Evolutionary conservation across 1,140 invertebrate species (phyloP), one percentile per base, ranked within the genome.

Genomic region (Antheraea pernyi): DNA sequence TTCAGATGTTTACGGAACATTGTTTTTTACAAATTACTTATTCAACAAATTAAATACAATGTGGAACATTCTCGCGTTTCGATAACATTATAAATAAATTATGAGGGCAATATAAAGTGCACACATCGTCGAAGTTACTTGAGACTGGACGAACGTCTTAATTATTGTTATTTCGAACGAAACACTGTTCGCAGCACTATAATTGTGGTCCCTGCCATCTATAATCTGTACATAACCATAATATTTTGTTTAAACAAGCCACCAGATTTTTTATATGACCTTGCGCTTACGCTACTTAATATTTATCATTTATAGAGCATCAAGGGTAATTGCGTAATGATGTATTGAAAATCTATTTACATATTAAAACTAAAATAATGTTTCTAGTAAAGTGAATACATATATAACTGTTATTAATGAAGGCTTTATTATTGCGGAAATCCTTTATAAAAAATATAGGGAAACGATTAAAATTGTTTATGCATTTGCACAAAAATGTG

Each of bases 121-220:
- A 53, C 46, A 13, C 16, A 53, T 53, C 11, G 10, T 53, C 46
- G 46, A 7, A 53, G 46, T 53, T 53, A 53, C 16, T 13, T 16
- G 7, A 53, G 46, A 53, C 1, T 6, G 46, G 36, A 37, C 71
- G 72, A 72, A 78, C 72, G 63, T 68, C 79, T 83, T 88, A 84
- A 88, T 88, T 86, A 88, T 88, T 85, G 79, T 88, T 84, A 86
- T 84, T 86, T 81, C 68, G 61, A 67, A 64, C 65, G 65, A 71
- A 78, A 76, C 74, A 79, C 81, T 65, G 75, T 73, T 68, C 73
- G 65, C 64, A 74, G 65, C 58, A 61, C 59, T 68, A 69, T 88
- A 86, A 86, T 86, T 84, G 75, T 67, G 67, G 65, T 53, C 65
- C 68, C 74, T 75, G 80, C 79, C 82, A 75, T 84, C 75, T 79